Conservation (phyloP, 2,113 vertebrate genomes). For the Xenus cinereus region DNA sequence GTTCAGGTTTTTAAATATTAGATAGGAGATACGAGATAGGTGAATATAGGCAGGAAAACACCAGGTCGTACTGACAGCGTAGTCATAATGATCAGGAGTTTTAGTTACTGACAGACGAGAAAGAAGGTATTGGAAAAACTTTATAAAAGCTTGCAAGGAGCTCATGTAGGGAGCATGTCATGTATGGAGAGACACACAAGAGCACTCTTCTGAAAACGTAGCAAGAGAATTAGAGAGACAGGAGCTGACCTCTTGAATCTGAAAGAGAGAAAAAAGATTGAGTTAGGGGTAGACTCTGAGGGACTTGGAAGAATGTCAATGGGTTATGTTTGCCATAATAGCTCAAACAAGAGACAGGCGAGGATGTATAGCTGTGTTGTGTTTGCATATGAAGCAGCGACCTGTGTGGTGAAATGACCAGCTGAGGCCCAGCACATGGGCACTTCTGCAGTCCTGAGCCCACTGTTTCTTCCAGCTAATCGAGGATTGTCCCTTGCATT, state of each 20-base stretch:
- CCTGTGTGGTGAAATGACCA: neutral
- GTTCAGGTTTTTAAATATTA: neutral
- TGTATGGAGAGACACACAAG: neutral
- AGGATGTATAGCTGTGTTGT: no score
- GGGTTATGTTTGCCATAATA: neutral
- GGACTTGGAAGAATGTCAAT: neutral
- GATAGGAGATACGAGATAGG: neutral
- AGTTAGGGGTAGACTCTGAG: neutral
- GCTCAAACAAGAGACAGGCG: neutral
- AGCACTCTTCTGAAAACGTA: neutral
- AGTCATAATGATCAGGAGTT: neutral
- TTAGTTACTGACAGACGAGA: neutral
- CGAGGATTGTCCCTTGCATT: neutral
- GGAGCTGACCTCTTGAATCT: neutral
- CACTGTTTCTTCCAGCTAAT: neutral
- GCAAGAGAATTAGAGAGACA: neutral
- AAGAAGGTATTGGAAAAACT: neutral
- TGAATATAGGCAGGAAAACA: neutral
- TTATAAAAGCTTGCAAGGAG: neutral
- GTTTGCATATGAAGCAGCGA: neutral
- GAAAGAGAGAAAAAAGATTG: neutral
- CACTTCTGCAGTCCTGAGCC: neutral
- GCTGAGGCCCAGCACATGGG: neutral
- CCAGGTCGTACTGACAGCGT: fast-evolving
- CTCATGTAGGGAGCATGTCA: fast-evolving